These are phyloP conservation scores for Laticauda laticaudata DNA, from an alignment of 2,113 vertebrate genomes.

Conservation along the genomic window DNA sequence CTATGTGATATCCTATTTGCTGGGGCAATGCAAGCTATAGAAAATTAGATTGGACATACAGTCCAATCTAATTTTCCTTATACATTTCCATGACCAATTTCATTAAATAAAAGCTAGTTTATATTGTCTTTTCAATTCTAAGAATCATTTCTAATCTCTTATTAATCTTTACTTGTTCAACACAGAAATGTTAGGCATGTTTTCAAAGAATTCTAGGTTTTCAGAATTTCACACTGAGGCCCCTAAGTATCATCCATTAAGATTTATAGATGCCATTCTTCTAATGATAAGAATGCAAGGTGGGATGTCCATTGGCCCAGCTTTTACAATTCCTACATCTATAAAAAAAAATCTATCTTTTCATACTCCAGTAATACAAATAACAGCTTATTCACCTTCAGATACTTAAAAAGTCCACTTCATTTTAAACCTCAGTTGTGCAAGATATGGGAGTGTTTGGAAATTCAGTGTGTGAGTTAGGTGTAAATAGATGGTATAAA, in stretches of 20 bases:
- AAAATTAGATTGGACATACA: background rate
- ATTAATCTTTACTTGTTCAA: background rate
- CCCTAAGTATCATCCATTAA: background rate
- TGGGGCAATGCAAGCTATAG: background rate
- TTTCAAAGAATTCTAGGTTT: background rate
- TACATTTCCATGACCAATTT: background rate
- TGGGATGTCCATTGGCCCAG: background rate
- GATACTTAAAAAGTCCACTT: background rate
- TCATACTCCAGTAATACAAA: background rate
- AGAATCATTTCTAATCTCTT: background rate
- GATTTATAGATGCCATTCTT: background rate
- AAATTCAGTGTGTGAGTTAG: background rate
- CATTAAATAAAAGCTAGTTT: background rate
- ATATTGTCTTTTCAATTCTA: background rate
- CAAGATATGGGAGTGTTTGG: background rate
- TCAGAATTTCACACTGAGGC: background rate
- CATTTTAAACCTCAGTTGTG: background rate
- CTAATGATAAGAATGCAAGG: background rate
- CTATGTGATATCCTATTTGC: background rate
- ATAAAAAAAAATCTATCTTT: no score
- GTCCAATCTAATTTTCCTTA: background rate
- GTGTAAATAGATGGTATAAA: background rate
- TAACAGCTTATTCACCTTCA: background rate
- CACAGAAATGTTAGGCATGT: background rate
- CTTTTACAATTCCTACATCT: background rate